A percentile compares a stretch with the other conserved stretches of the same genome.
phyloP scores from a whole-genome alignment of 2,888 invertebrate species.

The Dioctria linearis region DNA sequence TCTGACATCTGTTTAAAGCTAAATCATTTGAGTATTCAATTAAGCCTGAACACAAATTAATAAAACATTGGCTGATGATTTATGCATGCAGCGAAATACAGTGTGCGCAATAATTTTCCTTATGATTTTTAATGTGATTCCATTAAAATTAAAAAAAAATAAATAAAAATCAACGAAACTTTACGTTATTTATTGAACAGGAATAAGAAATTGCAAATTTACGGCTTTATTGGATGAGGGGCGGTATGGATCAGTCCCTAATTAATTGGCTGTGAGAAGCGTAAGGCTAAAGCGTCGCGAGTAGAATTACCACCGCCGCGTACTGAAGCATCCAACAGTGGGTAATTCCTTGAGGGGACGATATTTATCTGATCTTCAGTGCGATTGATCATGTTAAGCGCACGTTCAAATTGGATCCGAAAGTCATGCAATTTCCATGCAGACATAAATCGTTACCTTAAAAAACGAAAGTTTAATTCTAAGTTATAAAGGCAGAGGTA shows the following conservation, averaged over 20 bases:
- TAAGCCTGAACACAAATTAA: too few species aligned
- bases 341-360: conserved; percentile 21
- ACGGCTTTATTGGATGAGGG: conserved; percentile 26
- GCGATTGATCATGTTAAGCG: conserved; percentile 19
- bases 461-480: conserved; percentile 51
- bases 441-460: conserved; percentile 35
- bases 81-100: too few species aligned
- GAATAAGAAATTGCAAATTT: conserved; percentile 38
- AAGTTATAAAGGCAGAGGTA: conserved; percentile 40
- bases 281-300: not conserved
- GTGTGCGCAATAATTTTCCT: not conserved
- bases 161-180: not conserved
- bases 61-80: too few species aligned
- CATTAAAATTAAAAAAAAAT: conserved; percentile 41
- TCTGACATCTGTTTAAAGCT: too few species aligned
- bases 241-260: conserved; percentile 7
- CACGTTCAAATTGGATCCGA: conserved; percentile 15
- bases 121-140: conserved; percentile 29
- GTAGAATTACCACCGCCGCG: not conserved
- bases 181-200: conserved; percentile 18
- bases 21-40: conserved; percentile 5
- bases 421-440: conserved; percentile 43
- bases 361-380: not conserved
- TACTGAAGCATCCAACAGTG: conserved; percentile 5
- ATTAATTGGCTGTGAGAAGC: conserved; percentile 35